Conservation (phyloP, 2,888 invertebrate species). For the Norana najaformis region DNA sequence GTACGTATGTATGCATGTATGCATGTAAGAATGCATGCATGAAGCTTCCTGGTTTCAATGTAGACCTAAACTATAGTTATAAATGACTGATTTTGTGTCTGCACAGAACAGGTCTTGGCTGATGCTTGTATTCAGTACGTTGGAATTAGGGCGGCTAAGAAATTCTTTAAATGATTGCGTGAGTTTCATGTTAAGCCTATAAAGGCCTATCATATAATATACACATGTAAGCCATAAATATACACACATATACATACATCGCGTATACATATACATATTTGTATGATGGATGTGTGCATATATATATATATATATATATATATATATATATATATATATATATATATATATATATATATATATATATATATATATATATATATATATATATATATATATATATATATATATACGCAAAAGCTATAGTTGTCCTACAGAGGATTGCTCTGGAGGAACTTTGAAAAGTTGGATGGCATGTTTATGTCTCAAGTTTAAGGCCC, state of each 20-base stretch:
- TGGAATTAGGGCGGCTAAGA: neutral
- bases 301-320: neutral
- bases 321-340: neutral
- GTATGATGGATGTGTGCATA: too few species aligned
- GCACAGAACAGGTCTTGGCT: too few species aligned
- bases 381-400: neutral
- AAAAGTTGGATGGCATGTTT: neutral
- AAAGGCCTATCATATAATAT: neutral
- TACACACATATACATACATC: neutral
- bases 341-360: neutral
- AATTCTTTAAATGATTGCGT: neutral
- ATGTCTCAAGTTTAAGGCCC: neutral
- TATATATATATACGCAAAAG: too few species aligned
- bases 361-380: slow-evolving; percentile 8
- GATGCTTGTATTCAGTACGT: neutral
- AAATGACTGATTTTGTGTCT: too few species aligned
- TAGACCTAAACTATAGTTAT: too few species aligned
- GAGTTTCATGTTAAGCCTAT: neutral
- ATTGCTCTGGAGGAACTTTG: neutral
- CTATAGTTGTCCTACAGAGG: neutral
- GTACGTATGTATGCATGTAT: neutral
- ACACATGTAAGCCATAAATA: neutral
- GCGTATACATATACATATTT: neutral
- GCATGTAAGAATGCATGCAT: neutral
- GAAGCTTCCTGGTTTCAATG: too few species aligned